phyloP scores from a whole-genome alignment of 2,797 vertebrate species.

The Eurystomus glaucurus region DNA sequence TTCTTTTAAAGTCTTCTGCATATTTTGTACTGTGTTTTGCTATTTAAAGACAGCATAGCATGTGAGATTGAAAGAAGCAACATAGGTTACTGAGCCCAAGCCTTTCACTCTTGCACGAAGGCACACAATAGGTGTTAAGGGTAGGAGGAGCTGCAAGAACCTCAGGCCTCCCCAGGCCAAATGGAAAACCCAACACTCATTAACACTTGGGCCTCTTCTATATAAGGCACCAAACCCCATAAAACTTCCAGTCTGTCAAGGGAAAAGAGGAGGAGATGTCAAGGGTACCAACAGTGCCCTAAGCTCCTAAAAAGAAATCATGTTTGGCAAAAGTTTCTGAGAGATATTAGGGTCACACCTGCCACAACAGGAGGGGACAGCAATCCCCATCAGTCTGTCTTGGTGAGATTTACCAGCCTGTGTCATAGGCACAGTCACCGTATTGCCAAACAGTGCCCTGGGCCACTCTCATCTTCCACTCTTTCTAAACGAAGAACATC shows the following conservation, averaged over 20 bases:
- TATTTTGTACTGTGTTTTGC: neutral
- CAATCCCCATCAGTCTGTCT: neutral
- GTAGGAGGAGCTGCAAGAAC: neutral
- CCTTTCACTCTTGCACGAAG: neutral
- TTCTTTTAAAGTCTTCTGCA: neutral
- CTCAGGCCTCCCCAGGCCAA: neutral
- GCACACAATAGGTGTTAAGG: neutral
- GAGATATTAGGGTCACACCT: neutral
- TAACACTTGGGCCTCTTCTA: neutral
- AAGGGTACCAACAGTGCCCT: neutral
- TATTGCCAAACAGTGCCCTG: neutral
- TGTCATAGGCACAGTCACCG: neutral
- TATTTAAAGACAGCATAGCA: neutral
- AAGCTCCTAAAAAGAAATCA: neutral
- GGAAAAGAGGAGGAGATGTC: neutral
- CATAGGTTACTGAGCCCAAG: neutral
- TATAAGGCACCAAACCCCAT: neutral
- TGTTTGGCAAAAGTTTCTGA: neutral
- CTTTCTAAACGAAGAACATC: constrained; percentile 5
- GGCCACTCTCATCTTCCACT: neutral
- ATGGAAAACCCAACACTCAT: neutral
- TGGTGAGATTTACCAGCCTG: neutral
- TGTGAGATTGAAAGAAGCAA: neutral
- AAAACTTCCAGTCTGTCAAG: neutral
- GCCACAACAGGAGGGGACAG: neutral